Base-by-base conservation (phyloP, 2,888 invertebrate species). In the Gymnosoma rotundatum region DNA sequence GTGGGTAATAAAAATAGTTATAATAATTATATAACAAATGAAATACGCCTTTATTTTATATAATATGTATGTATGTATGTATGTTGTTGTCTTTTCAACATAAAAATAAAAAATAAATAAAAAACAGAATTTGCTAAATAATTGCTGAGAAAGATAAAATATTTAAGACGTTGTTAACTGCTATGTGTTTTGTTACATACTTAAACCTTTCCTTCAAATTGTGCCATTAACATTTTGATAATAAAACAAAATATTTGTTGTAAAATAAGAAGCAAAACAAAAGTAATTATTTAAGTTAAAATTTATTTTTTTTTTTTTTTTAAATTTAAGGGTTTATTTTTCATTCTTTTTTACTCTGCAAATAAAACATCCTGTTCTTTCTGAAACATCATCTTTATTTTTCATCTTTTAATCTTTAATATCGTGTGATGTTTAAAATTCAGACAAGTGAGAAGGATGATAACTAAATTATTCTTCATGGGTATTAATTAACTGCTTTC, bases 401-500 rank as follows among this genome's bases (percentile, higher is more conserved):
- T 25, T 32, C 36, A 56, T 58, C 21, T 56, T 56, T 16, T 25
- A n/a, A 60, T 67, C 48, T 60, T 21, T 10, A 58, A 38, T 12
- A 66, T 72, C 25, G 25, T 25, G 1, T 25, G 52, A 66, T 66
- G 42, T 16, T 64, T 66, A 58, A 52, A 64, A 66, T 50, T 56
- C 50, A 52, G 72, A 52, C 45, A 69, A 78, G 48, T 56, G 69
- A 78, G 74, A 78, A 32, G 48, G 66, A 73, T 67, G 25, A 38
- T 54, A 78, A 78, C 73, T 70, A 74, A 83, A 70, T 78, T 69
- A 69, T 73, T 67, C 73, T 58, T 54, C 83, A 70, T 74, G 78
- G 74, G 78, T 75, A 83, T 83, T 83, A 83, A 83, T 83, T 83
- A 83, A 50, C 64, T 60, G 8, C 32, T 32, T 32, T 52, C 48